These are phyloP conservation scores for Dyspetes luteomarginatus DNA, from an alignment of 2,888 invertebrate species.

Conservation along the genomic window DNA sequence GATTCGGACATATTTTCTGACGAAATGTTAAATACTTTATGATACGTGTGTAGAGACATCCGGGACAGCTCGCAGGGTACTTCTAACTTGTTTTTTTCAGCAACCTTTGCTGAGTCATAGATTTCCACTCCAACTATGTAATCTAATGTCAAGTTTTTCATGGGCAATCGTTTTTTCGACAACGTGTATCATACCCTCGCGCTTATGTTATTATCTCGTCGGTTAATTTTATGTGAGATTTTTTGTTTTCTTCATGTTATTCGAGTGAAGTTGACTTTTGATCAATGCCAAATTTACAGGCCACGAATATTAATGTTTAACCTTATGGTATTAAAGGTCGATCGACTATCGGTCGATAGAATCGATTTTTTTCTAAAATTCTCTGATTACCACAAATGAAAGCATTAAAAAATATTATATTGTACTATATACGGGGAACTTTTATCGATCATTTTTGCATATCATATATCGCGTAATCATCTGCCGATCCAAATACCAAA, in stretches of 20 bases:
- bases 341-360: too few species aligned
- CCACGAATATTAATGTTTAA: too few species aligned
- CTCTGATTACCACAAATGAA: too few species aligned
- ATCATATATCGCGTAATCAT: too few species aligned
- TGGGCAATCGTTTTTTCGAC: background rate
- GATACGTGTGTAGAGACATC: conserved; percentile 16
- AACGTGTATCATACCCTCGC: background rate
- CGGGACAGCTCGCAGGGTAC: background rate
- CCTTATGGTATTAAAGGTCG: too few species aligned
- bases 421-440: too few species aligned
- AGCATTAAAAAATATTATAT: too few species aligned
- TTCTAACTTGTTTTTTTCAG: background rate
- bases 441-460: too few species aligned
- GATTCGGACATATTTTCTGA: background rate
- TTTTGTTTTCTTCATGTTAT: background rate
- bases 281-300: too few species aligned
- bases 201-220: background rate
- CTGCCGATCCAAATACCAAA: too few species aligned
- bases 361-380: too few species aligned
- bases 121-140: background rate
- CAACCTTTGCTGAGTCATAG: background rate
- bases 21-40: conserved; percentile 3
- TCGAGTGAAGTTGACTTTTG: background rate
- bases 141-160: background rate
- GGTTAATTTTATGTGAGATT: background rate